Conservation (phyloP, 2,797 vertebrate genomes). For the Valencia hispanica region DNA sequence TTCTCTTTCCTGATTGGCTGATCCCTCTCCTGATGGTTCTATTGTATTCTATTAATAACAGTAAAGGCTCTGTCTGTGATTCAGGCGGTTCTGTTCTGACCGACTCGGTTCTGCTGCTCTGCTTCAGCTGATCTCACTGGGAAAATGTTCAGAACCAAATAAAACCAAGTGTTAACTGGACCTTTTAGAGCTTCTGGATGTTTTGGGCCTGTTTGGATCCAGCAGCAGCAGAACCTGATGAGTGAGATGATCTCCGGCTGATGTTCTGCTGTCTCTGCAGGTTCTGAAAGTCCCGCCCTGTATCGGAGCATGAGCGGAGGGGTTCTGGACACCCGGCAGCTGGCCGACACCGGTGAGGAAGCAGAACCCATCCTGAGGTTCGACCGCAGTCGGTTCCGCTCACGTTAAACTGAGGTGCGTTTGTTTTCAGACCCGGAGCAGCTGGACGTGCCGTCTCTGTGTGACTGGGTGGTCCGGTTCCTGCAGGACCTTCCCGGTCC, state of each 20-base stretch:
- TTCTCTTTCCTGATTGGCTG: no score
- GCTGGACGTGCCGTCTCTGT: conserved; percentile 82
- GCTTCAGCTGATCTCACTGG: not conserved
- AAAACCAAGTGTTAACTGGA: not conserved
- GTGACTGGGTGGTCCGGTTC: conserved; percentile 88
- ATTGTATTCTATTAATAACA: no score
- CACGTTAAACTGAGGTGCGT: not conserved
- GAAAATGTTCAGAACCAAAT: not conserved
- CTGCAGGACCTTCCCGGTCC: conserved; percentile 89
- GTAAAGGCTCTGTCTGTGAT: no score
- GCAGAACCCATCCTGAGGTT: not conserved
- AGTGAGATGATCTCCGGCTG: no score
- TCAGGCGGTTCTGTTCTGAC: no score
- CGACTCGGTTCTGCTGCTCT: not conserved
- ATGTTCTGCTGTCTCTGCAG: conserved; percentile 59
- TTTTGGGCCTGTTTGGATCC: no score
- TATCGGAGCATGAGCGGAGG: conserved; percentile 83
- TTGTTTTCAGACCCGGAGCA: conserved; percentile 84
- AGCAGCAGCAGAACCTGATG: no score
- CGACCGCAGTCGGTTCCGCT: fast-evolving
- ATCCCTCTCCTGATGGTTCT: no score
- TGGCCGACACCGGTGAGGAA: conserved; percentile 85
- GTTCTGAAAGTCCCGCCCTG: conserved; percentile 82
- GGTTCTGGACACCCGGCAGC: conserved; percentile 82
- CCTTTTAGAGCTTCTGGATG: not conserved